A percentile compares a stretch with the other conserved stretches of the same genome.
Conservation (phyloP, 37 sponge, comb jelly and placozoan genomes). For the Aphrocallistes beatrix region DNA sequence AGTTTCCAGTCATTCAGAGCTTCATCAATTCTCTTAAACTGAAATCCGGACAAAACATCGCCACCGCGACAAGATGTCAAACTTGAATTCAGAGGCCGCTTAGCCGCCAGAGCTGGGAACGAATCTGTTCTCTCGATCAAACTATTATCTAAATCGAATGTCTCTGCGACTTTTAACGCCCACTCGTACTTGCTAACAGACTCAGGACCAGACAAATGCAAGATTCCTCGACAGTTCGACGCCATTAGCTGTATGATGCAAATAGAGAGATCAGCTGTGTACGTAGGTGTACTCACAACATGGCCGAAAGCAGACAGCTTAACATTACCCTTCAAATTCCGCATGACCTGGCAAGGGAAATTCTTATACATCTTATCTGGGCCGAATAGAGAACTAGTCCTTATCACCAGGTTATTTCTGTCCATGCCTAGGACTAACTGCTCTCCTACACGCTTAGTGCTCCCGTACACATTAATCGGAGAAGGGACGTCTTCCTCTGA, state of each 20-base stretch:
- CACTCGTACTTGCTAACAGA: neutral
- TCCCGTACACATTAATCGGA: slow-evolving; percentile 12
- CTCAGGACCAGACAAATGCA: slow-evolving; percentile 8
- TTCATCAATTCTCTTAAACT: neutral
- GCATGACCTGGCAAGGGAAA: slow-evolving; percentile 8
- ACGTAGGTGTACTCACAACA: neutral
- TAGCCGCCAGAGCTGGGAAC: neutral
- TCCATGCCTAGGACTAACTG: neutral
- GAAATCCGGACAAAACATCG: neutral
- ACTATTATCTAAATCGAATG: neutral
- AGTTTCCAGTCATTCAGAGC: neutral
- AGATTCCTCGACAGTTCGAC: neutral
- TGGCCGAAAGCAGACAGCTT: neutral
- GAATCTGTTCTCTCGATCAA: neutral
- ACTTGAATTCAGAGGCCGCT: slow-evolving; percentile 4
- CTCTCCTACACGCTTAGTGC: neutral
- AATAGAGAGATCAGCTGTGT: neutral
- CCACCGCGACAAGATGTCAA: neutral
- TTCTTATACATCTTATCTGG: neutral
- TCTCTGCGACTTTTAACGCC: neutral
- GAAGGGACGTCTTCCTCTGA: neutral
- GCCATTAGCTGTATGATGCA: neutral
- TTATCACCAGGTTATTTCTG: neutral
- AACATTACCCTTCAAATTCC: neutral
- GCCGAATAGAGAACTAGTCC: neutral